A percentile compares a stretch with the other conserved stretches of the same genome.
Conservation (phyloP, 2,113 vertebrate genomes). For the Lophura nycthemera region DNA sequence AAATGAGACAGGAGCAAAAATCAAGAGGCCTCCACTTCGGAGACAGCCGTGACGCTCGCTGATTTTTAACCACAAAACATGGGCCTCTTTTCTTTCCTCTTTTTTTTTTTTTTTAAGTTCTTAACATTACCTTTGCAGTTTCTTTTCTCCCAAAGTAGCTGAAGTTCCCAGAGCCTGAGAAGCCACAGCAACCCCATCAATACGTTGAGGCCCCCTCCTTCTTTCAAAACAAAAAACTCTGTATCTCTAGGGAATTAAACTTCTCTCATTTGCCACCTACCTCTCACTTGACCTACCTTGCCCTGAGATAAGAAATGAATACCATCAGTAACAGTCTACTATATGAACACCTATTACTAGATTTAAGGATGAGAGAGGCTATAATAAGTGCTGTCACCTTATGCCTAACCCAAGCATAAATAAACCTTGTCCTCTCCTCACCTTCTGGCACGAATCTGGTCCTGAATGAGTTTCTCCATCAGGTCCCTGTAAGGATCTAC, state of each 20-base stretch:
- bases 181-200: neutral
- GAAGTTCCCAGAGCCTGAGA: neutral
- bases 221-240: neutral
- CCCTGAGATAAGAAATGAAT: neutral
- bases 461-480: neutral
- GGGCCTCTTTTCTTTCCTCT: neutral
- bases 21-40: constrained; percentile 6
- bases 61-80: neutral
- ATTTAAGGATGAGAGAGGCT: neutral
- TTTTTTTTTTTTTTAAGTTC: neutral
- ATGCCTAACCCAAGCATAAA: neutral
- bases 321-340: neutral
- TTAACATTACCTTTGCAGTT: neutral
- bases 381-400: neutral
- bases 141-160: neutral
- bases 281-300: no score
- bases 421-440: neutral
- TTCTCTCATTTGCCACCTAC: neutral
- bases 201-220: rapidly evolving
- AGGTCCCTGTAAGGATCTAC: rapidly evolving
- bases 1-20: constrained; percentile 52
- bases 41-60: neutral
- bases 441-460: neutral
- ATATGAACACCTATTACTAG: neutral
- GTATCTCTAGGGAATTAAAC: neutral